Conservation (phyloP, 2,888 invertebrate genomes). For the Halocaridina rubra region DNA sequence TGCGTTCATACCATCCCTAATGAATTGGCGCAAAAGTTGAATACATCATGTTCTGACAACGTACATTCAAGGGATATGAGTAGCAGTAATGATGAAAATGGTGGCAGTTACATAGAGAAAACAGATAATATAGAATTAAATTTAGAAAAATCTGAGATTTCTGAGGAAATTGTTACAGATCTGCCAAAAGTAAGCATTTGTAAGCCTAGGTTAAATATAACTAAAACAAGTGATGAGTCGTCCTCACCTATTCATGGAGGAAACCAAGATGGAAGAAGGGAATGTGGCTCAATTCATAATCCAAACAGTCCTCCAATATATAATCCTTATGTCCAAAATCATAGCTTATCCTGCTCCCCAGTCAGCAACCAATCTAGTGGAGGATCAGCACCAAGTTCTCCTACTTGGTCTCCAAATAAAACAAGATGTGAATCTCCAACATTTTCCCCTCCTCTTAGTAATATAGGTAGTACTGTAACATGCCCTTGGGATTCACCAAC, state of each 20-base stretch:
- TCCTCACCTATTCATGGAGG: not conserved
- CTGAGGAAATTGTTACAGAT: not conserved
- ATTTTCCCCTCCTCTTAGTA: not conserved
- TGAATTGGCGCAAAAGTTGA: not conserved
- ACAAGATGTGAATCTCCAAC: not conserved
- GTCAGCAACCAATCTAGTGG: constrained; percentile 14
- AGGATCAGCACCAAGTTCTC: constrained; percentile 10
- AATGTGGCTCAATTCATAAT: not conserved
- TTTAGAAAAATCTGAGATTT: not conserved
- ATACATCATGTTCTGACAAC: not conserved
- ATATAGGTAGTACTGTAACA: not conserved
- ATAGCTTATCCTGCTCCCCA: constrained; percentile 38
- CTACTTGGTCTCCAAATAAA: constrained; percentile 33
- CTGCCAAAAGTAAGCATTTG: not conserved
- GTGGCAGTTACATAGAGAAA: not conserved
- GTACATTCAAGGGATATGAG: not conserved
- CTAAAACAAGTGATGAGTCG: not conserved
- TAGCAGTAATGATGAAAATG: not conserved
- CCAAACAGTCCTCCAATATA: not conserved
- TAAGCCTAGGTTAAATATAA: not conserved
- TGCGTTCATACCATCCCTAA: constrained; percentile 24
- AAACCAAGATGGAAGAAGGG: not conserved
- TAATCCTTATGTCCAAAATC: not conserved
- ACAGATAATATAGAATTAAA: not conserved
- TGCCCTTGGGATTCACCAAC: not conserved